Percentiles rank a stretch among this genome's conserved stretches.
Evolutionary conservation across 2,113 vertebrate genomes (phyloP).

Genomic region (Pachypanchax playfairii): DNA sequence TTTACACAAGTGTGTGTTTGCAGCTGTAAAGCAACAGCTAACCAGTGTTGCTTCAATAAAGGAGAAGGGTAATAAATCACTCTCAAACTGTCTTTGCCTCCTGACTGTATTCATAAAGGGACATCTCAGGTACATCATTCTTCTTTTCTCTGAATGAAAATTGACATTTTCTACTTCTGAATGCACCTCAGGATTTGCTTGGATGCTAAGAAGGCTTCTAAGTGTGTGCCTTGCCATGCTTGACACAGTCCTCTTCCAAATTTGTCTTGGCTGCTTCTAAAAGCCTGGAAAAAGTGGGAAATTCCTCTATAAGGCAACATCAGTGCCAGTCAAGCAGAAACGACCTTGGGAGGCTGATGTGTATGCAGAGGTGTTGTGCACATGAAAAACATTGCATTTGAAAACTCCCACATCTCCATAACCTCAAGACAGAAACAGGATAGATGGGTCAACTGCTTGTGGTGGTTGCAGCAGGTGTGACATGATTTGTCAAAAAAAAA

Average conservation of each 20-base stretch:
- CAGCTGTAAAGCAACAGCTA: conserved; percentile 15
- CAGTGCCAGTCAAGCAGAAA: conserved; percentile 16
- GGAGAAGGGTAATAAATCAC: conserved; percentile 32
- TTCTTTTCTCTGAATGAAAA: conserved; percentile 45
- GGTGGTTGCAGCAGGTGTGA: background rate
- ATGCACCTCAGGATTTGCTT: conserved; percentile 24
- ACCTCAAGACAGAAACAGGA: background rate
- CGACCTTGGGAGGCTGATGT: conserved; percentile 13
- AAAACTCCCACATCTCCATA: conserved; percentile 9
- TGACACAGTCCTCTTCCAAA: conserved; percentile 21
- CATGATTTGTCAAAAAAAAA: background rate
- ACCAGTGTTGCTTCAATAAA: conserved; percentile 23
- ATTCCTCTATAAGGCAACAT: conserved; percentile 11
- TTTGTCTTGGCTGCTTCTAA: conserved; percentile 24
- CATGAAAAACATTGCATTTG: conserved; percentile 6
- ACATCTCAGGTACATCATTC: conserved; percentile 28
- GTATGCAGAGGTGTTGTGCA: background rate
- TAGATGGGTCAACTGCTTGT: background rate
- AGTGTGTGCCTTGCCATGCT: conserved; percentile 20
- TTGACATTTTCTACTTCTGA: conserved; percentile 46
- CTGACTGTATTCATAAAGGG: conserved; percentile 34
- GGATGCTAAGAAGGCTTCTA: conserved; percentile 25
- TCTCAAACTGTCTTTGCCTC: conserved; percentile 20
- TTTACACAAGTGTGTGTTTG: conserved; percentile 8
- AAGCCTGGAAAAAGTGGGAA: background rate